Evolutionary conservation across 2,113 vertebrate genomes (phyloP).

Genomic region (Prietella phreatophila): DNA sequence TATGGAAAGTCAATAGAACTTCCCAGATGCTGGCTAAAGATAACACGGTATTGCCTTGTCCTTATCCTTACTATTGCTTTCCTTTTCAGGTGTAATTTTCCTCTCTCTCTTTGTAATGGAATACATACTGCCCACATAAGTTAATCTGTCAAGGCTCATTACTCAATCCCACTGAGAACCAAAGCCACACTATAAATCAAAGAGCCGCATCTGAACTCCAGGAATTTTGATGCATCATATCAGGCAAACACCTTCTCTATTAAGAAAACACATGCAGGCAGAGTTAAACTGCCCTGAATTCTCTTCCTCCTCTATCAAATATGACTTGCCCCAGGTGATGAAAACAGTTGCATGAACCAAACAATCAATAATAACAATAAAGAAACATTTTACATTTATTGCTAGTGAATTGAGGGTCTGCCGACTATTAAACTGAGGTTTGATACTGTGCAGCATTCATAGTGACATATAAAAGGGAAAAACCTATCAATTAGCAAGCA

Average conservation of each 20-base stretch:
- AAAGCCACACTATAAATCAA: constrained; percentile 58
- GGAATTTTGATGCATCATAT: constrained; percentile 53
- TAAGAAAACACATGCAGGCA: constrained; percentile 50
- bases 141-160: constrained; percentile 52
- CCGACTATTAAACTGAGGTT: neutral
- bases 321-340: constrained; percentile 7
- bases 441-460: neutral
- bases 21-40: constrained; percentile 36
- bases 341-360: constrained; percentile 17
- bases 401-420: neutral
- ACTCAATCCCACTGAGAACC: constrained; percentile 36
- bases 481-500: neutral
- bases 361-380: constrained; percentile 20
- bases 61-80: constrained; percentile 18
- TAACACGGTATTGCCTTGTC: constrained; percentile 15
- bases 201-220: constrained; percentile 46
- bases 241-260: constrained; percentile 51
- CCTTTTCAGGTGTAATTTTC: constrained; percentile 12
- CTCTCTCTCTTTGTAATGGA: constrained; percentile 44
- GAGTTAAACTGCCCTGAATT: constrained; percentile 29
- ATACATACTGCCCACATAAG: constrained; percentile 43
- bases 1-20: constrained; percentile 32
- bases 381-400: constrained; percentile 4
- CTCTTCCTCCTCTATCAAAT: constrained; percentile 21
- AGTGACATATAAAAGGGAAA: neutral